Conservation (phyloP, 2,797 vertebrate species). For the Eospalax fontanierii region DNA sequence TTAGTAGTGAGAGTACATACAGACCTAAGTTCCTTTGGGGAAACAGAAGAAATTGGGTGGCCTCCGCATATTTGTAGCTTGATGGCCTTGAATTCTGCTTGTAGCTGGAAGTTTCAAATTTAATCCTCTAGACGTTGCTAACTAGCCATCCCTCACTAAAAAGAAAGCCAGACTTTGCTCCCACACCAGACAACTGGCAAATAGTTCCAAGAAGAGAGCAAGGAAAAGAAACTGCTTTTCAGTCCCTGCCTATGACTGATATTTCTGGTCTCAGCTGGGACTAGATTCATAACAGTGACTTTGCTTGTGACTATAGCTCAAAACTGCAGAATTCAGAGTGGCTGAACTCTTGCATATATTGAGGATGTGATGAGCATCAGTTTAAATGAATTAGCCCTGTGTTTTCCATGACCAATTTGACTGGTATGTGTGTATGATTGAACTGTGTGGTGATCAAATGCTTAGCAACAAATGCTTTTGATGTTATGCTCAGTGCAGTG, state of each 20-base stretch:
- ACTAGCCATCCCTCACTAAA: neutral
- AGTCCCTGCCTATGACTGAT: neutral
- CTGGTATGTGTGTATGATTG: neutral
- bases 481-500: no score
- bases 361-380: rapidly evolving
- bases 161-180: neutral
- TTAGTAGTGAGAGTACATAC: neutral
- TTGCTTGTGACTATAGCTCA: neutral
- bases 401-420: no score
- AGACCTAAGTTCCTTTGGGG: neutral
- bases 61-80: rapidly evolving
- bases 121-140: neutral
- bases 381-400: neutral
- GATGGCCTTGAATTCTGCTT: neutral
- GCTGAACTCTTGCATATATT: rapidly evolving
- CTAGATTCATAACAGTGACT: rapidly evolving
- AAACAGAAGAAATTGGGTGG: rapidly evolving
- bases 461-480: neutral
- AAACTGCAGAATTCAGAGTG: neutral
- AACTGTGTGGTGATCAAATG: neutral
- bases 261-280: neutral
- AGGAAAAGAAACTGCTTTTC: neutral
- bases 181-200: neutral
- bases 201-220: neutral
- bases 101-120: neutral